These are phyloP conservation scores for Ophonus ardosiacus DNA, from an alignment of 2,888 invertebrate species.

Conservation along the genomic window DNA sequence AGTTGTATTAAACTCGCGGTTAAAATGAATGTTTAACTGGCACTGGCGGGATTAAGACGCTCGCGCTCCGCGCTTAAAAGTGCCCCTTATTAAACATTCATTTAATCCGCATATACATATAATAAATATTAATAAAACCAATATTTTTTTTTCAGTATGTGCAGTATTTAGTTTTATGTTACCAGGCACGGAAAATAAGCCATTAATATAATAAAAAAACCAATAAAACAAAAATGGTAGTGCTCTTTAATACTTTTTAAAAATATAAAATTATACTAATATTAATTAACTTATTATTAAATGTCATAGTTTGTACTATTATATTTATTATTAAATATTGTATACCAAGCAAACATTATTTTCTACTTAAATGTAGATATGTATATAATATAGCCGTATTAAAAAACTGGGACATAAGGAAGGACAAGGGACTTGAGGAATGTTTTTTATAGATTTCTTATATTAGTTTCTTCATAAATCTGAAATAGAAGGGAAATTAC, in stretches of 20 bases:
- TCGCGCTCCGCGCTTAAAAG: no score
- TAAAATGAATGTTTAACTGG: no score
- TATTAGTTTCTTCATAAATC: slow-evolving; percentile 1
- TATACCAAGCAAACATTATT: slow-evolving; percentile 16
- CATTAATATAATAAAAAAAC: slow-evolving; percentile 41
- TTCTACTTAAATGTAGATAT: slow-evolving; percentile 33
- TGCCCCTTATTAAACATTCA: no score
- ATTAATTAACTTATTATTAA: slow-evolving; percentile 38
- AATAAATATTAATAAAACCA: not conserved
- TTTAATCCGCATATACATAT: no score
- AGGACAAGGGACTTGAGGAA: slow-evolving; percentile 1
- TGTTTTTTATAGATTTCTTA: slow-evolving; percentile 6
- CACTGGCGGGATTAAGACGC: no score
- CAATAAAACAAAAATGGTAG: not conserved
- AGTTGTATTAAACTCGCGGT: no score
- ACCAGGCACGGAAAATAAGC: slow-evolving; percentile 58
- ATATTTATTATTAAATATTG: slow-evolving; percentile 45
- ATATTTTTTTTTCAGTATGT: slow-evolving; percentile 44
- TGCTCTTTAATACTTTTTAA: slow-evolving; percentile 8
- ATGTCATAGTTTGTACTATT: slow-evolving; percentile 35
- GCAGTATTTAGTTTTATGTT: slow-evolving; percentile 51
- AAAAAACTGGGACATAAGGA: not conserved
- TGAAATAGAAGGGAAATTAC: slow-evolving; percentile 30
- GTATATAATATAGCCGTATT: slow-evolving; percentile 3
- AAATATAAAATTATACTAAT: slow-evolving; percentile 9